Base-by-base conservation (phyloP, 2,797 vertebrate species). In the Alectoris magna region DNA sequence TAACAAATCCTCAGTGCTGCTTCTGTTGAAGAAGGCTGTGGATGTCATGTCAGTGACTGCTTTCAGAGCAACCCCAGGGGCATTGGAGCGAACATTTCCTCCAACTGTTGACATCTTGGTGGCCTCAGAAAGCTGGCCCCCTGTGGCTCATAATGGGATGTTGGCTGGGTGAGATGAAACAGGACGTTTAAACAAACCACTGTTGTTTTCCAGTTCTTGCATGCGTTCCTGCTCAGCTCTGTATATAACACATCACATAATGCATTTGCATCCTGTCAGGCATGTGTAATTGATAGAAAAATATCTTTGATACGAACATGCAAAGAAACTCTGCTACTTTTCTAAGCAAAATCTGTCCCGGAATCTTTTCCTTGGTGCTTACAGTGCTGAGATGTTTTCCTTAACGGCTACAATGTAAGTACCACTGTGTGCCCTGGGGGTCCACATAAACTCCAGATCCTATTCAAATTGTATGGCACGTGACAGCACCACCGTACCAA, bases 71-170 rank as follows among this genome's bases (percentile, higher is more conserved):
- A 10, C 53, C 83, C 68, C 77, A 69, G 49, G 85, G 58, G 49
- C 19, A 23, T 84, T 27, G 38, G 71, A 68, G 48, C 39, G 87
- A 86, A 93, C 0, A 0, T 84, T 94, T 88, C 79, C 83, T 91
- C 68, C 76, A 71, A 69, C 70, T 93, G 85, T 84, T 91, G 94
- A 92, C 74, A 84, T 84, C 83, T 79, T 82, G 71, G 87, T 95
- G 95, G 93, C 79, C 77, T 95, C 85, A 69, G 87, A 95, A 95
- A 88, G 87, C 93, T 92, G 91, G 51, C 18, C 70, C 64, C 73
- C 84, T 75, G 72, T 84, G 91, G 80, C 74, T 95, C 73, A 24
- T 88, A 82, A 91, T 82, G 68, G 74, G 29, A 69, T 87, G 77
- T 17, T 76, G 77, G 23, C 77, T 90, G 80, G 64, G 84, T 79